Conservation (phyloP, 2,797 vertebrate genomes). For the Tympanoctomys barrerae region DNA sequence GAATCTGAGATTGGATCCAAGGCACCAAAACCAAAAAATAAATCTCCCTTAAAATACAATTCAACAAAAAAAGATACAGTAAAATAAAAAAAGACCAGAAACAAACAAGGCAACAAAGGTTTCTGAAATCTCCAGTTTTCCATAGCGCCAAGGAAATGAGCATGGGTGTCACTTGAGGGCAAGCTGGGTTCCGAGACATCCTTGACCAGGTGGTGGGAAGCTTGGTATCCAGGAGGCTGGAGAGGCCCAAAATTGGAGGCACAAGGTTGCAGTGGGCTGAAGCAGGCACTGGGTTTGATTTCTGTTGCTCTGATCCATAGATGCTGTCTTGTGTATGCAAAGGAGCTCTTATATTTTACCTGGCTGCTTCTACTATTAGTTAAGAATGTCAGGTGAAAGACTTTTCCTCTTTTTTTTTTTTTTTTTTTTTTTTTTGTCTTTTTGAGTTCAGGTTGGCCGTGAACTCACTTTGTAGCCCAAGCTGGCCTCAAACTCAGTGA, state of each 20-base stretch:
- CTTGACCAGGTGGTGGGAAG: neutral
- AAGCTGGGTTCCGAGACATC: neutral
- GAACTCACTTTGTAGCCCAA: too few species aligned
- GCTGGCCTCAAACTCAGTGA: too few species aligned
- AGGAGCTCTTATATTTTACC: conserved; percentile 37
- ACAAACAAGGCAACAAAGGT: neutral
- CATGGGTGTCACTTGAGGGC: neutral
- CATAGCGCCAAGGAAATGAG: neutral
- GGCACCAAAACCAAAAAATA: too few species aligned
- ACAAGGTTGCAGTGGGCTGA: neutral
- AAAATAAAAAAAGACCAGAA: too few species aligned
- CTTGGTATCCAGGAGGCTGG: neutral
- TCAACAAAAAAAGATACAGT: too few species aligned
- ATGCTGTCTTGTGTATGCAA: neutral
- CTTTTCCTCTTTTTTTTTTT: neutral
- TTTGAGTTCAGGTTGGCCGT: too few species aligned
- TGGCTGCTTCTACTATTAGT: neutral
- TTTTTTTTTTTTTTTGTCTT: neutral
- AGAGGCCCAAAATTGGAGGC: neutral
- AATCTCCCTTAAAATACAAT: too few species aligned
- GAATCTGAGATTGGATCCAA: neutral
- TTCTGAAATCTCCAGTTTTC: neutral
- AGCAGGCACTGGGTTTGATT: neutral
- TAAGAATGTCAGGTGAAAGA: neutral
- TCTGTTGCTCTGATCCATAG: neutral